These are phyloP conservation scores for Hoplostethus atlanticus DNA, from an alignment of 2,797 vertebrate species.

Conservation along the genomic window DNA sequence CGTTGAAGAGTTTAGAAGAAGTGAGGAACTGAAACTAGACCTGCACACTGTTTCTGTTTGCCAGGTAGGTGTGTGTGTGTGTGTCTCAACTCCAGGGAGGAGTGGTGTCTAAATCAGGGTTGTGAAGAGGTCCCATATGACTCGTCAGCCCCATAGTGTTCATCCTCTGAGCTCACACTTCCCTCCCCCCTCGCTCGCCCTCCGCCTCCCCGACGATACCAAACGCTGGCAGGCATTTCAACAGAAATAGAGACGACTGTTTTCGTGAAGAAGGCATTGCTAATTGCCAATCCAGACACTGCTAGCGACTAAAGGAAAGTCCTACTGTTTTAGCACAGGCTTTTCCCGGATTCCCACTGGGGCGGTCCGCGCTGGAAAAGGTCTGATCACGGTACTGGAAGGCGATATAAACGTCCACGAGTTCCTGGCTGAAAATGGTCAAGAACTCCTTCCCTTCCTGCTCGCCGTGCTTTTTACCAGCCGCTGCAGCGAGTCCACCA, in stretches of 20 bases:
- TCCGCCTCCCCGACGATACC: conserved; percentile 36
- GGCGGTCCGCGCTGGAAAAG: conserved; percentile 8
- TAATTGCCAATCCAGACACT: conserved; percentile 13
- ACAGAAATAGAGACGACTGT: conserved; percentile 18
- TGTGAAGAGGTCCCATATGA: conserved; percentile 63
- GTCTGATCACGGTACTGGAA: conserved; percentile 32
- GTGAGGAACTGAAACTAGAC: not conserved
- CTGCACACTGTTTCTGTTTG: conserved; percentile 11
- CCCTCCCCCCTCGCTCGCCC: conserved; percentile 25
- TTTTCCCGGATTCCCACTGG: not conserved
- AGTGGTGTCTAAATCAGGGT: conserved; percentile 62
- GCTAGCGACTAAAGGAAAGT: conserved; percentile 8
- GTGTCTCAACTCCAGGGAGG: conserved; percentile 42
- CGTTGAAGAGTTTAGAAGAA: no score
- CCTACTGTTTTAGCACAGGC: conserved; percentile 36
- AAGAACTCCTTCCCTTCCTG: conserved; percentile 48
- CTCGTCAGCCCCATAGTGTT: conserved; percentile 49
- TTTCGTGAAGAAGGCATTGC: conserved; percentile 20
- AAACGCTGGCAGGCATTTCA: conserved; percentile 34
- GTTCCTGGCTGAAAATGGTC: conserved; percentile 50
- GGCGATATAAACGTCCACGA: conserved; percentile 25
- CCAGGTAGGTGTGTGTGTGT: not conserved
- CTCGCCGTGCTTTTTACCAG: conserved; percentile 43
- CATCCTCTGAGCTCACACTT: conserved; percentile 42
- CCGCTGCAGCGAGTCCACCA: conserved; percentile 63